phyloP scores from a whole-genome alignment of 2,113 vertebrate species.

The Plotosus lineatus region DNA sequence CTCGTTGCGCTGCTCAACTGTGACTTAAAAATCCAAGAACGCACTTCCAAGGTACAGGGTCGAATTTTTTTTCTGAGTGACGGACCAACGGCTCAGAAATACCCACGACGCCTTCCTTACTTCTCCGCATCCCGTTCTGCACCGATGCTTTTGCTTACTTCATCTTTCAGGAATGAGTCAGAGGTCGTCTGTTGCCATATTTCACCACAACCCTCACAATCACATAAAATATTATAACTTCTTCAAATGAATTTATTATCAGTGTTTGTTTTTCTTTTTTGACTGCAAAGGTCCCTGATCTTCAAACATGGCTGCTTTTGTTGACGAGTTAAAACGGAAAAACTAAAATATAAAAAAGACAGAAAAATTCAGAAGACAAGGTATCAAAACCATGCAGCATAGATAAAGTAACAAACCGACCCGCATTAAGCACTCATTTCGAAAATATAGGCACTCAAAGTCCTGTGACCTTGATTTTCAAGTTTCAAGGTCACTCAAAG shows the following conservation, averaged over 20 bases:
- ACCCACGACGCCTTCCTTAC: not conserved
- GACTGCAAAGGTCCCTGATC: not conserved
- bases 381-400: too few relatives aligned
- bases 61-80: not conserved
- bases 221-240: not conserved
- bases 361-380: too few relatives aligned
- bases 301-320: not conserved
- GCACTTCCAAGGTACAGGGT: not conserved
- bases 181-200: not conserved
- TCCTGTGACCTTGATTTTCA: too few relatives aligned
- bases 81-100: not conserved
- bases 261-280: not conserved
- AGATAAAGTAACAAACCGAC: too few relatives aligned
- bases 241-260: not conserved
- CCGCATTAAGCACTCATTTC: too few relatives aligned
- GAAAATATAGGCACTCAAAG: too few relatives aligned
- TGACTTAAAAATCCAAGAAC: not conserved
- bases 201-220: not conserved
- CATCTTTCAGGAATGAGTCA: not conserved
- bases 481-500: too few relatives aligned
- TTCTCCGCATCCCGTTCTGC: not conserved
- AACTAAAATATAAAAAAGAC: too few relatives aligned
- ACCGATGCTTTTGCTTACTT: not conserved
- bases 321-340: not conserved
- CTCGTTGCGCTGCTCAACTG: not conserved